Evolutionary conservation across 2,797 vertebrate genomes (phyloP), one percentile per base, ranked within the genome.

Genomic region (Notoglanidium macrostoma): DNA sequence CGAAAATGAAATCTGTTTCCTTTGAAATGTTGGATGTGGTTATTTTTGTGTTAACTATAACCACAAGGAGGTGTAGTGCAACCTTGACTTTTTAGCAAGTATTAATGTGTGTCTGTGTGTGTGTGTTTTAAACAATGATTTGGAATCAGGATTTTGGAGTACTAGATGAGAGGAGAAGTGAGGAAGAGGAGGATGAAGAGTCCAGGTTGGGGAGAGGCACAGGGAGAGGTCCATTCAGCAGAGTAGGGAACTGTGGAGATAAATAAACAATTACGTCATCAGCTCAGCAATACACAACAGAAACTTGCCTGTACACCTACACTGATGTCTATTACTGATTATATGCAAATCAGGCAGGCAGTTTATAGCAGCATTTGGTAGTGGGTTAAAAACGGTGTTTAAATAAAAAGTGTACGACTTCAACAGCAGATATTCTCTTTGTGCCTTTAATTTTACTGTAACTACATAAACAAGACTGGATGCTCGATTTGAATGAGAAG

Each of bases 171-270:
- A 98, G 95, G 89, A 97, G 95, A 86, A 97, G 96, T 87, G 97
- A 97, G 74, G 97, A 93, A 85, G 96, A 92, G 12, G 97, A 95
- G 87, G 97, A 96, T 54, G 97, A 93, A 82, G 96, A 92, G 44
- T 99, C 98, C 96, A 97, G 83, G 82, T 92, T 94, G 90, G 96
- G 94, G 61, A 98, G 93, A 84, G 97, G 97, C 90, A 98, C 90
- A 0, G 97, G 96, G 90, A 99, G 94, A 87, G 96, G 96, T 90
- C 97, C 96, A 0, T 98, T 99, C 79, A 98, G 94, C 95, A 99
- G 95, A 74, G 96, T 95, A 87, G 98, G 98, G 90, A 99, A 99
- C 98, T 99, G 95, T 12, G 93, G 91, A 84, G 73, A 85, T 65
- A 79, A 35, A 85, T 63, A n/a, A 85, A 85, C 35, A 65, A 82